Conservation (phyloP, 2,797 vertebrate species). For the Scolopax bukidnonensis region DNA sequence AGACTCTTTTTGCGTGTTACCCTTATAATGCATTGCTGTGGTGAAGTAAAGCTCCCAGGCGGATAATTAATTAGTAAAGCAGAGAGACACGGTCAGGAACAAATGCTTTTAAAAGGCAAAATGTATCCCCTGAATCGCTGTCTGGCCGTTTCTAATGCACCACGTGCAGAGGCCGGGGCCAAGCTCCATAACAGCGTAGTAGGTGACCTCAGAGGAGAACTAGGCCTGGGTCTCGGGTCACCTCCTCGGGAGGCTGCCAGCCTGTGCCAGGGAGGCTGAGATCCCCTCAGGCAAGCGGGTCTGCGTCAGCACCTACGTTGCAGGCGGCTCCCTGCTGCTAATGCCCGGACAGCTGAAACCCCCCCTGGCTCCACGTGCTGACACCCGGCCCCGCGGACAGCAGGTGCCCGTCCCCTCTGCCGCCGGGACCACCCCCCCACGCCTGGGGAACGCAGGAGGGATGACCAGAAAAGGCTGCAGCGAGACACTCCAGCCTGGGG, state of each 20-base stretch:
- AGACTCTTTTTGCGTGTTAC: not conserved
- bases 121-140: not conserved
- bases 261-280: not conserved
- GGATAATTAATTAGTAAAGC: not conserved
- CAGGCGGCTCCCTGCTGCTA: not conserved
- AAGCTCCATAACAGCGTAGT: not conserved
- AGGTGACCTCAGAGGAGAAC: not conserved
- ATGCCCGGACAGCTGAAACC: not conserved
- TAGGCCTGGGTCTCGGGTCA: fast-evolving
- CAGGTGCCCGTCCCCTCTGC: not conserved
- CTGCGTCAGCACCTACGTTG: not conserved
- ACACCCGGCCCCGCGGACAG: not conserved
- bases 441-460: not conserved
- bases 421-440: not conserved
- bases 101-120: not conserved
- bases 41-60: not conserved
- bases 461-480: conserved; percentile 33
- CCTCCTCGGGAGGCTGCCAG: not conserved
- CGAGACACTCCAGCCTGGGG: not conserved
- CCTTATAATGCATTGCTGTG: not conserved
- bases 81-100: not conserved
- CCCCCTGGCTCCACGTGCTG: not conserved
- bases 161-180: not conserved
- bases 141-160: not conserved
- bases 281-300: not conserved